Evolutionary conservation across 1,140 invertebrate species (phyloP), one percentile per base, ranked within the genome.

Genomic region (Eriosoma lanigerum): DNA sequence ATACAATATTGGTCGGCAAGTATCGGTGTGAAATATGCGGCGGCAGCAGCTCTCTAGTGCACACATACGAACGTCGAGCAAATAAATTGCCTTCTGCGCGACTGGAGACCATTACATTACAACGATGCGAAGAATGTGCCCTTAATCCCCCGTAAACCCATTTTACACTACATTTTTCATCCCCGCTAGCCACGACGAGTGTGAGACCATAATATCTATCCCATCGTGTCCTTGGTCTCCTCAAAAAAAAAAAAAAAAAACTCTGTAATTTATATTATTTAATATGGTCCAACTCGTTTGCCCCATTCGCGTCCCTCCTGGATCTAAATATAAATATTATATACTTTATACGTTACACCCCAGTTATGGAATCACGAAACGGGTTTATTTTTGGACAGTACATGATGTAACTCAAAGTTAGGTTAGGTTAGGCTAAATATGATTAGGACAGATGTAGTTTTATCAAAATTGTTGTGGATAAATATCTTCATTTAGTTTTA

Each of bases 151-250:
- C 56, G 29, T 62, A 78, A 78, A 78, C 75, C 56, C 54, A 78
- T 78, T 78, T 78, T 62, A 62, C 75, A 78, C 75, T 78, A 78
- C 75, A 62, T 78, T 78, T 78, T 78, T 78, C 75, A 78, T 38
- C 75, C 32, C 46, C 24, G 24, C 21, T n/a, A 9, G 21, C 10
- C 54, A 8, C n/a, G n/a, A n/a, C 46, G 64, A 46, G 60, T 26
- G 24, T 24, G 54, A 13, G 54, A 15, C 1, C 17, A 17, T 60
- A 60, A 60, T 26, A 24, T 60, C 13, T 60, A 26, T 24, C 4
- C 24, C 21, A 13, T 26, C 58, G 26, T 13, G 10, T 29, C 58
- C 19, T 12, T 29, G 24, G 13, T 0, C 24, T 5, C 3, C 1
- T 2, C 56, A n/a, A n/a, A n/a, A n/a, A n/a, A n/a, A n/a, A n/a